Evolutionary conservation across 2,888 invertebrate species (phyloP), one percentile per base, ranked within the genome.

Genomic region (Ichneumon xanthorius): DNA sequence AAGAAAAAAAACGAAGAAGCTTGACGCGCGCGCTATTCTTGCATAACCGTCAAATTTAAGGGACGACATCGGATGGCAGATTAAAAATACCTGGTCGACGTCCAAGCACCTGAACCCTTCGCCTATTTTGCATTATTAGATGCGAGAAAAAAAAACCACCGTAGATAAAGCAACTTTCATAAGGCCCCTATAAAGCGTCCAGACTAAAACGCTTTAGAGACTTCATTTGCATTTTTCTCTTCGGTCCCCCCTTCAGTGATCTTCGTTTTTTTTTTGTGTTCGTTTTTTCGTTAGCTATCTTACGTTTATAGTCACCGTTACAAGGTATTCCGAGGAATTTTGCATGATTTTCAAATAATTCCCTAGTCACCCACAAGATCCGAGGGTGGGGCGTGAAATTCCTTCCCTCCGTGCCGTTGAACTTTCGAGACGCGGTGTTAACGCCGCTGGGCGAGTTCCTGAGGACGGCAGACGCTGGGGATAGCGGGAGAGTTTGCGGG

Each of bases 261-360:
- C 14, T 40, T 26, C 33, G 40, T 37, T 26, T 53, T 0, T 55
- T 55, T 30, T 71, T 63, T 40, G 19, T 2, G n/a, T 19, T 55
- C 7, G 11, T 26, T 30, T 7, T 63, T 82, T 61, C 19, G 16
- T 11, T 37, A 5, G 33, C 14, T 55, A 16, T 37, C 71, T 33
- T 22, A 48, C 30, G 33, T 40, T 76, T 61, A 73, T 68, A n/a
- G 40, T 72, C 22, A 53, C 70, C 26, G 48, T 81, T 65, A 70
- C 65, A 78, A 50, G 78, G 16, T 65, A 70, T 75, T 70, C 45
- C 55, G 19, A 37, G 22, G 53, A 65, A 30, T 81, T 80, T 79
- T 71, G 67, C 81, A 85, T 78, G 78, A 82, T 82, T 78, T 58
- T 63, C 55, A 55, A 85, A 73, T 75, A 75, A 78, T 81, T 73